Evolutionary conservation across 2,888 invertebrate species (phyloP), one percentile per base, ranked within the genome.

Genomic region (Stramonita haemastoma): DNA sequence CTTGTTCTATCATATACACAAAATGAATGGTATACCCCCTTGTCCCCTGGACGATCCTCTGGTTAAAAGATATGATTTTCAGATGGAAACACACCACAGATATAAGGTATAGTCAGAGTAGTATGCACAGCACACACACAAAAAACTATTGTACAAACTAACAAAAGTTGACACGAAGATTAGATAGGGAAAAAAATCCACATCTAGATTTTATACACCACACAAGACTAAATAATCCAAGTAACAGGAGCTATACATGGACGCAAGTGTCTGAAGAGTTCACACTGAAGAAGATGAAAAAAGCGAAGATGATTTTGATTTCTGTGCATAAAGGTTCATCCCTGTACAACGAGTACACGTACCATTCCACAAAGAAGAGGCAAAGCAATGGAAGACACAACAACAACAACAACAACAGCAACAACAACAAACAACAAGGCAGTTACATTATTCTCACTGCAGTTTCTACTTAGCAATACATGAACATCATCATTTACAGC

Each of bases 191-290:
- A 46, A 8, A 8, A 46, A 46, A 46, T 46, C 46, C 46, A 46
- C 46, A 46, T 46, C 46, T 46, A 46, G 46, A 46, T 46, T 46
- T 46, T 8, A 8, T 46, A 46, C 46, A 46, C 2, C 46, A 46
- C 8, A 46, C 46, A 46, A 46, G 66, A 66, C 66, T 22, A 26
- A 66, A 26, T 2, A 6, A 66, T 2, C 13, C 17, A 1, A 66
- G 29, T 22, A 73, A 73, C 73, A 73, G 29, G 22, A 73, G 13
- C 19, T 22, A 73, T n/a, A 73, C 29, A 73, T n/a, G 22, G 73
- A 73, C n/a, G 73, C 29, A 73, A 73, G 66, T 60, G 22, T 73
- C 73, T 73, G 73, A n/a, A 73, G 22, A 73, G 73, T 73, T 73
- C n/a, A 73, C 4, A n/a, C 26, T 29, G n/a, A 73, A 73, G n/a